phyloP scores from a whole-genome alignment of 2,113 vertebrate genomes.

The Aldabrachelys gigantea region DNA sequence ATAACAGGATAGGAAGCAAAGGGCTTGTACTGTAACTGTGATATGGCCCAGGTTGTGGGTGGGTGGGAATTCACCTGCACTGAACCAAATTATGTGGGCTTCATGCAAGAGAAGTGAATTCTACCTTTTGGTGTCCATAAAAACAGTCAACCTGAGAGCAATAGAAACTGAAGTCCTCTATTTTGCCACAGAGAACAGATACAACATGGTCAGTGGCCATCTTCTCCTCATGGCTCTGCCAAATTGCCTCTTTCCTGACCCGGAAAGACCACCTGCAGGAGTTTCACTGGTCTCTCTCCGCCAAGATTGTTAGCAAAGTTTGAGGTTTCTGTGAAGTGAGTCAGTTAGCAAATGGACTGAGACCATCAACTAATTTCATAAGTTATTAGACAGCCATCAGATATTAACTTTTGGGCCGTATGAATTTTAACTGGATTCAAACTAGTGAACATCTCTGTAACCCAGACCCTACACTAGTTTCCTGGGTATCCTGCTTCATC shows the following conservation, averaged over 20 bases:
- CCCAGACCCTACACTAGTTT: not conserved
- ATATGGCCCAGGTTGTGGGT: not conserved
- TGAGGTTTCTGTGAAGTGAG: not conserved
- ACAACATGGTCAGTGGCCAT: not conserved
- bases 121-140: not conserved
- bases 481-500: accelerated
- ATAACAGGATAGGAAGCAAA: not conserved
- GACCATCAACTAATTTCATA: not conserved
- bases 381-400: not conserved
- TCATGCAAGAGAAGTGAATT: not conserved
- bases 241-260: not conserved
- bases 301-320: not conserved
- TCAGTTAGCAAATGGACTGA: not conserved
- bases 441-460: not conserved
- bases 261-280: not conserved
- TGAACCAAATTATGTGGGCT: not conserved
- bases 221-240: not conserved
- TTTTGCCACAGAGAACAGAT: not conserved
- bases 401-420: accelerated
- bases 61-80: not conserved
- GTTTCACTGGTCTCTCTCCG: not conserved
- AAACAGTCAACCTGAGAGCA: not conserved
- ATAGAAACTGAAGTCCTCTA: not conserved
- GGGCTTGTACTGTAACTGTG: not conserved
- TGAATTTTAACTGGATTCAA: not conserved